These are phyloP conservation scores for Tetrao urogallus DNA, from an alignment of 2,113 vertebrate species.

Conservation along the genomic window DNA sequence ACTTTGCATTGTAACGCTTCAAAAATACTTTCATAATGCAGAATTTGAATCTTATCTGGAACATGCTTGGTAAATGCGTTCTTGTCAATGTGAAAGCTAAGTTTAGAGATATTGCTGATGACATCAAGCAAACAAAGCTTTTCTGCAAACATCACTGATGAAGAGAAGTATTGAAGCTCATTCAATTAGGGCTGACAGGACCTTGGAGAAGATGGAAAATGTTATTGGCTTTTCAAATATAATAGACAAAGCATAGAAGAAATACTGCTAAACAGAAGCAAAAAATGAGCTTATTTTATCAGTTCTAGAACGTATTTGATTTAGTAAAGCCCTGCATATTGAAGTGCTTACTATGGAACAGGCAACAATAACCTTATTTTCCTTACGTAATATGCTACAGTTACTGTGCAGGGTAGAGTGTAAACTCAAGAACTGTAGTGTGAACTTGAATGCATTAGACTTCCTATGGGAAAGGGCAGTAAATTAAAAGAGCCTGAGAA, in stretches of 20 bases:
- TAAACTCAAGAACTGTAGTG: not conserved
- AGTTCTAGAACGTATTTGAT: not conserved
- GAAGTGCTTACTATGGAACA: not conserved
- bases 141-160: not conserved
- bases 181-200: not conserved
- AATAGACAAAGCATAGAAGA: not conserved
- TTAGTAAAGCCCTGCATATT: not conserved
- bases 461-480: slow-evolving; percentile 33
- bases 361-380: not conserved
- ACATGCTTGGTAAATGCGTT: not conserved
- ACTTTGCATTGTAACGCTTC: slow-evolving; percentile 24
- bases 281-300: slow-evolving; percentile 2
- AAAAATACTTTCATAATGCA: slow-evolving; percentile 6
- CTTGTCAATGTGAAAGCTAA: not conserved
- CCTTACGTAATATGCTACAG: not conserved
- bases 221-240: not conserved
- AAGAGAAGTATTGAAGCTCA: not conserved
- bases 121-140: not conserved
- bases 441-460: not conserved
- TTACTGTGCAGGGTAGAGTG: not conserved
- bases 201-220: not conserved
- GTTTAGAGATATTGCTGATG: not conserved
- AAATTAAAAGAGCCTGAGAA: not conserved
- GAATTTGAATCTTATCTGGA: not conserved
- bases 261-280: not conserved